phyloP scores from a whole-genome alignment of 1,140 invertebrate genomes.

The Drosophila sturtevanti region DNA sequence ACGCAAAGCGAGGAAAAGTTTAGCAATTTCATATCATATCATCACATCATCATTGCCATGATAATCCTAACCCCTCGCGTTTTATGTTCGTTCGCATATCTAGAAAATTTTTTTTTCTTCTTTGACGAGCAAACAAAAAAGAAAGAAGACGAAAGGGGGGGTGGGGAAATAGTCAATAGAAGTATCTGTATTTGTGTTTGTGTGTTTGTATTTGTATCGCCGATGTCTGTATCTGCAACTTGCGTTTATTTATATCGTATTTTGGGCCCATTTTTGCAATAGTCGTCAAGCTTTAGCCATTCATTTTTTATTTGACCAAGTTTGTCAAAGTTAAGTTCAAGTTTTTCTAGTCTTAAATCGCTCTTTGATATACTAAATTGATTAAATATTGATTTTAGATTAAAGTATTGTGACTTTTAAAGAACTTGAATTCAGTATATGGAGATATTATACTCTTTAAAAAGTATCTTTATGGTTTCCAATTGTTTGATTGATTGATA shows the following conservation, averaged over 20 bases:
- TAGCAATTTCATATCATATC: conserved; percentile 79
- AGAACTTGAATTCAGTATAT: neutral
- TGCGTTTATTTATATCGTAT: neutral
- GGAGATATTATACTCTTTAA: too few species aligned
- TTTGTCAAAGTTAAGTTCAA: conserved; percentile 35
- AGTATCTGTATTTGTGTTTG: neutral
- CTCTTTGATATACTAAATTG: conserved; percentile 56
- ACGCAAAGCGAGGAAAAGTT: conserved; percentile 63
- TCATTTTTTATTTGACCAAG: conserved; percentile 32
- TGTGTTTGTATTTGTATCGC: too few species aligned
- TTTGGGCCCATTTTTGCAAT: conserved; percentile 23
- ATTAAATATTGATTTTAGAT: conserved; percentile 56
- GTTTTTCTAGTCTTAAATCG: conserved; percentile 44
- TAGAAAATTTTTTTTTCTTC: conserved; percentile 31
- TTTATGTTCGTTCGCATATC: conserved; percentile 73
- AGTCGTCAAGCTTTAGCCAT: conserved; percentile 16
- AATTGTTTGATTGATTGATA: neutral
- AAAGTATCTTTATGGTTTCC: too few species aligned
- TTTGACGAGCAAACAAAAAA: neutral
- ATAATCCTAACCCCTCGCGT: conserved; percentile 66
- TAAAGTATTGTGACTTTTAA: conserved; percentile 9
- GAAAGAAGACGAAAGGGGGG: neutral
- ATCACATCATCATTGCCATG: conserved; percentile 78
- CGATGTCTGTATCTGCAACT: conserved; percentile 21
- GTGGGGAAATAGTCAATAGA: neutral